phyloP scores from a whole-genome alignment of 1,140 invertebrate species.

The Goniozus legneri region DNA sequence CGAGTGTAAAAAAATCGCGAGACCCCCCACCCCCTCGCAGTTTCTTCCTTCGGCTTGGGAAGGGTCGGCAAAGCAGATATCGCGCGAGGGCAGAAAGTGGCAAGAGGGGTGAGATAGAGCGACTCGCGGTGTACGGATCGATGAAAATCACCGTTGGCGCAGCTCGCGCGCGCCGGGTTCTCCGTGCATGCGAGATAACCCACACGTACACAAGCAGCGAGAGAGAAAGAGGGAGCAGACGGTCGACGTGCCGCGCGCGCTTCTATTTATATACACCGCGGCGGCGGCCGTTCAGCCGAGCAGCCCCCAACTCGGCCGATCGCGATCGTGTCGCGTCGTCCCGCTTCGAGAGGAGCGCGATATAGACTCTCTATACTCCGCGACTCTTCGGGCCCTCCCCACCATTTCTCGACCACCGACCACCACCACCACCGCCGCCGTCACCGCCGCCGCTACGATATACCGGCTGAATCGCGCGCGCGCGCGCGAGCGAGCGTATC shows the following conservation, averaged over 20 bases:
- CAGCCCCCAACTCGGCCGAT: no score
- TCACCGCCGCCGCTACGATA: not conserved
- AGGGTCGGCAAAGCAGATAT: no score
- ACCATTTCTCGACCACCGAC: not conserved
- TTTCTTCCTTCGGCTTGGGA: no score
- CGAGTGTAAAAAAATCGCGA: no score
- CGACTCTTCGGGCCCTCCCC: not conserved
- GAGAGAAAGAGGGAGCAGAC: conserved; percentile 22
- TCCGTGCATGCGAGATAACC: conserved; percentile 22
- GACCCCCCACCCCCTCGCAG: no score
- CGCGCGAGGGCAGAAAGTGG: no score
- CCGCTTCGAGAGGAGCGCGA: conserved; percentile 20
- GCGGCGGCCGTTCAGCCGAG: conserved; percentile 19
- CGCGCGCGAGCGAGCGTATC: no score
- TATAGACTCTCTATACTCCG: conserved; percentile 2
- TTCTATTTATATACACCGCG: conserved; percentile 28
- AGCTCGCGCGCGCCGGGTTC: conserved; percentile 15
- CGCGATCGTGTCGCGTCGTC: conserved; percentile 24
- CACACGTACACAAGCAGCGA: no score
- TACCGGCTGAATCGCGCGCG: no score
- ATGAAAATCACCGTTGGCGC: conserved; percentile 20
- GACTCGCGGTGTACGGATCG: conserved; percentile 14
- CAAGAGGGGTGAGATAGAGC: conserved; percentile 24
- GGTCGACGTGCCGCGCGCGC: conserved; percentile 22
- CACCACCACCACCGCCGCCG: not conserved